Percentiles rank a stretch among this genome's conserved stretches.
These are phyloP conservation scores for Sturmia bella DNA, from an alignment of 2,888 invertebrate genomes.

Conservation along the genomic window DNA sequence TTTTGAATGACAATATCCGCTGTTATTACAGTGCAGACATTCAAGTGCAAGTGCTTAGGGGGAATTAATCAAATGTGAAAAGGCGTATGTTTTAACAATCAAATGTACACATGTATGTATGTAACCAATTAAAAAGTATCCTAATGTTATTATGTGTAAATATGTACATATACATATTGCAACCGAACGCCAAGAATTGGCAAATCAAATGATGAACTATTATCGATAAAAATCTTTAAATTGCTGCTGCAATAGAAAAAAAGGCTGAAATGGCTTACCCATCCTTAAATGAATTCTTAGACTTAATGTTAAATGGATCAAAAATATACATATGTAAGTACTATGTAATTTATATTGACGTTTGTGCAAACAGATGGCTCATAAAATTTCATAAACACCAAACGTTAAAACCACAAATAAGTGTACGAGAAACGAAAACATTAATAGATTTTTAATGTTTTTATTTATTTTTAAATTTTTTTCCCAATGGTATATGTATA, in stretches of 20 bases:
- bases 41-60: background rate
- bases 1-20: constrained; percentile 32
- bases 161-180: too few relatives aligned
- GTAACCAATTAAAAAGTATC: too few relatives aligned
- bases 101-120: background rate
- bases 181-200: too few relatives aligned
- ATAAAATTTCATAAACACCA: constrained; percentile 22
- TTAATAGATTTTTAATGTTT: constrained; percentile 34
- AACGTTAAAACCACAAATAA: constrained; percentile 54
- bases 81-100: constrained; percentile 6
- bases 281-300: constrained; percentile 6
- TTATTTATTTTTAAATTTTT: constrained; percentile 25
- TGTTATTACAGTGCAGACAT: constrained; percentile 4
- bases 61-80: constrained; percentile 9
- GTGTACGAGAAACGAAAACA: constrained; percentile 7
- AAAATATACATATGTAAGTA: too few relatives aligned
- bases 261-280: too few relatives aligned
- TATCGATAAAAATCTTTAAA: too few relatives aligned
- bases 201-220: too few relatives aligned
- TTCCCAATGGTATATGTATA: constrained; percentile 16
- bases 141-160: too few relatives aligned
- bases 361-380: constrained; percentile 37
- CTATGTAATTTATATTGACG: constrained; percentile 8
- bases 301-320: constrained; percentile 28
- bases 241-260: constrained; percentile 23